Percentiles rank a stretch among this genome's conserved stretches.
These are phyloP conservation scores for Neotoma lepida DNA, from an alignment of 2,113 vertebrate genomes.

Conservation along the genomic window DNA sequence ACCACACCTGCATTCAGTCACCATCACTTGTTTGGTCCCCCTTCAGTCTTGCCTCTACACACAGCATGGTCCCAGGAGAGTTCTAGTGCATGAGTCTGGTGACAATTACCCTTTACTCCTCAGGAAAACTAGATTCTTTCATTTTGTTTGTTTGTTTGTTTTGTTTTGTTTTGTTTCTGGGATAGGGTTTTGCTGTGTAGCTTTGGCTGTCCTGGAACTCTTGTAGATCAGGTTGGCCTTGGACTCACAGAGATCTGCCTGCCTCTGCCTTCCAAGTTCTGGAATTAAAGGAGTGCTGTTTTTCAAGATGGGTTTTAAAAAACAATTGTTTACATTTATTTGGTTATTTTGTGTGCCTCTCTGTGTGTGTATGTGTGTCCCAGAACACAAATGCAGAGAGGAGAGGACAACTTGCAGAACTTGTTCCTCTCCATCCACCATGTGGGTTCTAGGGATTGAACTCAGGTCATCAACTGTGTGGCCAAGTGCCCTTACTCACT, in stretches of 20 bases:
- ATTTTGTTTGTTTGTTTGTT: background rate
- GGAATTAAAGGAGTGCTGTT: background rate
- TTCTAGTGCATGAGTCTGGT: background rate
- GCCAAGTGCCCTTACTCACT: background rate
- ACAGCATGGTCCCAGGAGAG: background rate
- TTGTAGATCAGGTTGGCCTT: background rate
- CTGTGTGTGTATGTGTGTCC: background rate
- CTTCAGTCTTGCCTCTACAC: background rate
- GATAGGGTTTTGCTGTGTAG: background rate
- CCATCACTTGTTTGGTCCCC: background rate
- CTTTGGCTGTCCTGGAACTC: background rate
- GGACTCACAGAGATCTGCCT: too few species aligned
- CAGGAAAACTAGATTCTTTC: background rate
- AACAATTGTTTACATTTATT: background rate
- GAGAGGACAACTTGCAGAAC: background rate
- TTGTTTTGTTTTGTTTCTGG: background rate
- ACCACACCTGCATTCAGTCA: background rate
- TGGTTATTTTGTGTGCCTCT: background rate
- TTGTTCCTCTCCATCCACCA: background rate
- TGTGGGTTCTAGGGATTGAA: background rate
- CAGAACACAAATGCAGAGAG: background rate
- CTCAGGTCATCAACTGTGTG: background rate
- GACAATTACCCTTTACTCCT: background rate
- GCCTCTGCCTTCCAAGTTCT: background rate
- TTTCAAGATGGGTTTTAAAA: background rate